phyloP scores from a whole-genome alignment of 2,797 vertebrate species.

The Neosalanx taihuensis region DNA sequence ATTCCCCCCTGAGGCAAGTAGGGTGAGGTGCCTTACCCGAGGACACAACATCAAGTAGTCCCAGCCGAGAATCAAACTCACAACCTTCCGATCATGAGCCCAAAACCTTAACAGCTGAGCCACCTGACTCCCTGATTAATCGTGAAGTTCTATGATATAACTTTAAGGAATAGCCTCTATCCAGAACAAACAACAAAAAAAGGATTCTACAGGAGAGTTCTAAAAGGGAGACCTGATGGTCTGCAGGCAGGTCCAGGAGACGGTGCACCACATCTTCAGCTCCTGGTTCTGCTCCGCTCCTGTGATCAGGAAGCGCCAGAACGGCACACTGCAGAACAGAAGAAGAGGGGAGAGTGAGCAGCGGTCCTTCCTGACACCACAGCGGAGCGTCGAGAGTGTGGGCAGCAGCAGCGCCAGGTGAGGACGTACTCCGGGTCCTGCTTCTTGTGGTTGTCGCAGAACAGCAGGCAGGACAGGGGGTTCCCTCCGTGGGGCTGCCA shows the following conservation, averaged over 20 bases:
- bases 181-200: neutral
- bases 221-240: slow-evolving; percentile 79
- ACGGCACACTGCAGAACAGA: slow-evolving; percentile 82
- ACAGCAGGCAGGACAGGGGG: slow-evolving; percentile 94
- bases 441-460: slow-evolving; percentile 99
- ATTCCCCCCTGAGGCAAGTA: too few species aligned
- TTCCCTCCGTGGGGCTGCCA: slow-evolving; percentile 90
- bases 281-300: slow-evolving; percentile 97
- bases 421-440: slow-evolving; percentile 95
- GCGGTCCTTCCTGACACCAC: neutral
- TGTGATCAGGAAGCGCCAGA: slow-evolving; percentile 97
- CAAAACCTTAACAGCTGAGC: too few species aligned
- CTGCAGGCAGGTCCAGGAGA: slow-evolving; percentile 97
- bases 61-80: too few species aligned
- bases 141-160: too few species aligned
- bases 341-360: neutral
- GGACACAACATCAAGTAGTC: too few species aligned
- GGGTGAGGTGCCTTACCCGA: too few species aligned
- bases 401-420: neutral
- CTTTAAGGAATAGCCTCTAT: too few species aligned
- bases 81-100: too few species aligned
- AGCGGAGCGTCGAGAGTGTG: neutral
- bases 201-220: neutral
- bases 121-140: neutral
- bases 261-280: slow-evolving; percentile 98